Percentiles rank a stretch among this genome's conserved stretches.
These are phyloP conservation scores for Prunella himalayana DNA, from an alignment of 2,113 vertebrate species.

Conservation along the genomic window DNA sequence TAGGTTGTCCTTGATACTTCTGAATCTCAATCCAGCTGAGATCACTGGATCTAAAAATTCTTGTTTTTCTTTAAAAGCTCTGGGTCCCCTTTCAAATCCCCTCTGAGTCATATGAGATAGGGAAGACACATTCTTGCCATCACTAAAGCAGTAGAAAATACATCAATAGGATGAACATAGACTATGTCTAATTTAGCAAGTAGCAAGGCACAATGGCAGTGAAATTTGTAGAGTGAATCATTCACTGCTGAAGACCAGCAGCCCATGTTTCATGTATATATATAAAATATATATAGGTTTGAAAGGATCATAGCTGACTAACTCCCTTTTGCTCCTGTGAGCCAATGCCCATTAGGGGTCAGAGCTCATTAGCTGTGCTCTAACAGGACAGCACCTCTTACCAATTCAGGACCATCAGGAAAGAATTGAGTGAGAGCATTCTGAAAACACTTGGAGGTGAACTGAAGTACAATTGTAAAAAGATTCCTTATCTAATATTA, in stretches of 20 bases:
- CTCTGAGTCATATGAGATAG: neutral
- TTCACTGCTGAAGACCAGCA: neutral
- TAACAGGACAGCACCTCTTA: neutral
- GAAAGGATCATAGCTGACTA: neutral
- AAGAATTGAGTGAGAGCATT: neutral
- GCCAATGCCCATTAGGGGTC: neutral
- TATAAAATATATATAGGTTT: neutral
- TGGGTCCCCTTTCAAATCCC: neutral
- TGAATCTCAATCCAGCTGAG: neutral
- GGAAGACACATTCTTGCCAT: neutral
- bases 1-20: neutral
- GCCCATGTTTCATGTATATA: neutral
- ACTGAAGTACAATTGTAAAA: neutral
- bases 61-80: neutral
- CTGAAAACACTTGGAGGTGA: neutral
- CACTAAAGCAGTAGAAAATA: neutral
- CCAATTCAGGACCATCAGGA: neutral
- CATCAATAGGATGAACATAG: neutral
- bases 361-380: neutral
- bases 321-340: neutral
- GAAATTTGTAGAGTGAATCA: neutral
- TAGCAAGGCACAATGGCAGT: neutral
- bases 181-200: neutral
- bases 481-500: neutral
- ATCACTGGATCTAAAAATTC: neutral